A percentile compares a stretch with the other conserved stretches of the same genome.
These are phyloP conservation scores for Gnathonemus longibarbis DNA, from an alignment of 2,113 vertebrate genomes.

Conservation along the genomic window DNA sequence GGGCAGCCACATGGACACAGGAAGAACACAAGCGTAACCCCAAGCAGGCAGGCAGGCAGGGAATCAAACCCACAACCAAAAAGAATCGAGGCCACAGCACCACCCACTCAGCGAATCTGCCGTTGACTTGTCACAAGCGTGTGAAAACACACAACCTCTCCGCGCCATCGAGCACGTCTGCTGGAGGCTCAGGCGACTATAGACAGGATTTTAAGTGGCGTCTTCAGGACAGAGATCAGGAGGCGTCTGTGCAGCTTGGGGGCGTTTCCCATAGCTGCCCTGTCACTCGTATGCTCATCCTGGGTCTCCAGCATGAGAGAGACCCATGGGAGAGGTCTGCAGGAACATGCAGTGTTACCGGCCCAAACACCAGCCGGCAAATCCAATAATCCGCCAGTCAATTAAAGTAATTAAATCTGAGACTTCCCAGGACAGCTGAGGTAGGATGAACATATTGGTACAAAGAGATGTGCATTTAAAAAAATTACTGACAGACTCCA, in stretches of 20 bases:
- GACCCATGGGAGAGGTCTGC: neutral
- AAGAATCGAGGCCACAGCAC: neutral
- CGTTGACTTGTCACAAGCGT: neutral
- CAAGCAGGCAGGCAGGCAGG: neutral
- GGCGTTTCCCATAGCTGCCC: neutral
- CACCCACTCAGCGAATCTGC: neutral
- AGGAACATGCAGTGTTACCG: neutral
- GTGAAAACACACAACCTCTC: neutral
- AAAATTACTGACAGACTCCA: neutral
- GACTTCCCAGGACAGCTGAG: neutral
- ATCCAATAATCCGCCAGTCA: neutral
- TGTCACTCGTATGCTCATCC: neutral
- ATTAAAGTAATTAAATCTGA: neutral
- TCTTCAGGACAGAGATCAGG: neutral
- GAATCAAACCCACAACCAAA: neutral
- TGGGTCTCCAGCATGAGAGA: neutral
- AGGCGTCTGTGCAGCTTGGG: neutral
- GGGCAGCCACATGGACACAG: neutral
- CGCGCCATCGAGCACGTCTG: neutral
- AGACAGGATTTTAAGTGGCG: neutral
- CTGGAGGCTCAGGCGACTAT: neutral
- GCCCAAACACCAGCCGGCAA: neutral
- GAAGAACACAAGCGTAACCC: neutral
- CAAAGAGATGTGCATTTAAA: neutral
- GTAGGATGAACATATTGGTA: neutral